Percentiles rank a stretch among this genome's conserved stretches.
These are phyloP conservation scores for Eupithecia vulgata DNA, from an alignment of 2,888 invertebrate genomes.

Conservation along the genomic window DNA sequence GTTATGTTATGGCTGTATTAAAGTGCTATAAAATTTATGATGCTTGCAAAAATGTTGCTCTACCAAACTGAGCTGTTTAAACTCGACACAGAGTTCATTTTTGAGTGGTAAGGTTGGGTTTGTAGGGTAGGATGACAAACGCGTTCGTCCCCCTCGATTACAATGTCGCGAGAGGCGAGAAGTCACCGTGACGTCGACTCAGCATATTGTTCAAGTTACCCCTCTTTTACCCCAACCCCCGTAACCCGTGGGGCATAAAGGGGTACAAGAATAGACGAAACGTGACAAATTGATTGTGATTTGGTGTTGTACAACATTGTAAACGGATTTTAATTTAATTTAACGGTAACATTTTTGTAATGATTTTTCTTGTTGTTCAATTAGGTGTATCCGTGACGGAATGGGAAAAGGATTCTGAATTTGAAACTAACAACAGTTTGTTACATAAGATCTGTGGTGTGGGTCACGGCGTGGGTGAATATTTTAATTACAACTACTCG, in stretches of 20 bases:
- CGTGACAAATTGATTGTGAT: slow-evolving; percentile 79
- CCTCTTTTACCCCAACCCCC: slow-evolving; percentile 24
- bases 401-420: slow-evolving; percentile 21
- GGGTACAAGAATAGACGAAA: slow-evolving; percentile 69
- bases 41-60: slow-evolving; percentile 62
- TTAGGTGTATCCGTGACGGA: slow-evolving; percentile 12
- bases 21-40: slow-evolving; percentile 82
- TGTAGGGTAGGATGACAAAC: slow-evolving; percentile 75
- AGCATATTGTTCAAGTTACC: slow-evolving; percentile 74
- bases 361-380: slow-evolving; percentile 31
- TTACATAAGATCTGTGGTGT: not conserved
- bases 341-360: slow-evolving; percentile 56
- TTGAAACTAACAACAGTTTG: not conserved
- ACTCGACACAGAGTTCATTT: slow-evolving; percentile 41
- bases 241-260: slow-evolving; percentile 51
- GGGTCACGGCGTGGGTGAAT: not conserved
- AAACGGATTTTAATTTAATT: slow-evolving; percentile 66
- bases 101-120: slow-evolving; percentile 41
- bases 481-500: slow-evolving; percentile 27
- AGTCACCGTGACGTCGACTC: slow-evolving; percentile 74
- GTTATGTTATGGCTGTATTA: slow-evolving; percentile 82
- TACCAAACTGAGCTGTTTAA: slow-evolving; percentile 42
- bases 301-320: slow-evolving; percentile 65
- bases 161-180: slow-evolving; percentile 70
- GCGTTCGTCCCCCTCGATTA: slow-evolving; percentile 79